phyloP scores from a whole-genome alignment of 2,113 vertebrate species.

The Natator depressus region DNA sequence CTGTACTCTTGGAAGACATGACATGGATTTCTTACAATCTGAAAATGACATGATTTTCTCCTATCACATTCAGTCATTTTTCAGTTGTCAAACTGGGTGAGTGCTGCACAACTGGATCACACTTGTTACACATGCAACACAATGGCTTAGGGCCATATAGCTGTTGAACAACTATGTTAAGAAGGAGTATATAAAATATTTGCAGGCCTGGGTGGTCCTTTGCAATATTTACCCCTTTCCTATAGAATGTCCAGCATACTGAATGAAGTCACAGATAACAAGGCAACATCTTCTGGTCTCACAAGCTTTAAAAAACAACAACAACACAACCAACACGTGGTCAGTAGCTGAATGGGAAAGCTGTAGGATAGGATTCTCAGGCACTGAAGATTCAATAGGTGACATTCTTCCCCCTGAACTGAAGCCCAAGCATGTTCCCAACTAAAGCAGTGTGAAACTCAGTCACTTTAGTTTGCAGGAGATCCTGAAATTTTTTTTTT shows the following conservation, averaged over 20 bases:
- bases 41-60: background rate
- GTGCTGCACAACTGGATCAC: conserved; percentile 53
- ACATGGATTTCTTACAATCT: background rate
- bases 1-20: background rate
- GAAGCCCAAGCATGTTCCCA: too few species aligned
- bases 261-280: background rate
- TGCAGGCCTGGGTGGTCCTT: conserved; percentile 68
- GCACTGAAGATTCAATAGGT: background rate
- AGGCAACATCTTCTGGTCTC: background rate
- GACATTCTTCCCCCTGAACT: background rate
- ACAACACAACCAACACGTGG: background rate
- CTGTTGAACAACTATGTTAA: conserved; percentile 72
- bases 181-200: conserved; percentile 74
- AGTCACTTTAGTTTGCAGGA: too few species aligned
- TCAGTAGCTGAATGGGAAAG: background rate
- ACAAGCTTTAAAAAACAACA: background rate
- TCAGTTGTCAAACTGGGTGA: background rate
- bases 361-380: background rate
- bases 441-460: too few species aligned
- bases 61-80: background rate
- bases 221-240: conserved; percentile 75
- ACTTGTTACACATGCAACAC: conserved; percentile 67
- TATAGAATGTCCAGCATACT: conserved; percentile 70
- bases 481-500: too few species aligned
- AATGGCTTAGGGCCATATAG: conserved; percentile 43